A percentile compares a stretch with the other conserved stretches of the same genome.
Evolutionary conservation across 2,113 vertebrate genomes (phyloP).

Genomic region (Myodes glareolus): DNA sequence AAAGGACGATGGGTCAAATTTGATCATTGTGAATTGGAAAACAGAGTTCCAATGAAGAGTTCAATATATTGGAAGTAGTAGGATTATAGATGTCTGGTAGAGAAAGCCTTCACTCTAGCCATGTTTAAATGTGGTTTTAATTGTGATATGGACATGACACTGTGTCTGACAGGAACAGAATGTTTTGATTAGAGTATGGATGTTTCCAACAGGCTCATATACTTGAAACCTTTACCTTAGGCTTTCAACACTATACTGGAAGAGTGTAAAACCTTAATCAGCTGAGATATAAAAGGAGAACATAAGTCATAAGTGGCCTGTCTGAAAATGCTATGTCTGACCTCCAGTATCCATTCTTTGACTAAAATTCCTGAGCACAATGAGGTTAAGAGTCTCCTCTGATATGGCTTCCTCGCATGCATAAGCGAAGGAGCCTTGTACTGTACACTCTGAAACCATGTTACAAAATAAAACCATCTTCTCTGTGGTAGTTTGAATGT

Average conservation of each 20-base stretch:
- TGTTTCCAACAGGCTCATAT: neutral
- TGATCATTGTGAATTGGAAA: neutral
- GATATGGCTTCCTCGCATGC: neutral
- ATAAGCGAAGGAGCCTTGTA: neutral
- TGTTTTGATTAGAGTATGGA: neutral
- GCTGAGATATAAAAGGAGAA: neutral
- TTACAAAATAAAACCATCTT: neutral
- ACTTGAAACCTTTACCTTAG: neutral
- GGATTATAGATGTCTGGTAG: neutral
- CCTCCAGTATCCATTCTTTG: neutral
- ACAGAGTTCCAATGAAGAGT: neutral
- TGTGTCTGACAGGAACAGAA: neutral
- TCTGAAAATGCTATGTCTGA: neutral
- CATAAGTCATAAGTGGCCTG: neutral
- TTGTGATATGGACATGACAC: neutral
- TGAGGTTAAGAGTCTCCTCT: neutral
- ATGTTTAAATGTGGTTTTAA: neutral
- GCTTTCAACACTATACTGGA: too few relatives aligned
- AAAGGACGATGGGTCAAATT: neutral
- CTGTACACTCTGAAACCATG: neutral
- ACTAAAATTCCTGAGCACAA: neutral
- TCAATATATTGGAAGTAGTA: too few relatives aligned
- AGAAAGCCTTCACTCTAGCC: neutral
- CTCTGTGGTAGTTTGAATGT: too few relatives aligned
- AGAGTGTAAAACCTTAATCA: neutral